Base-by-base conservation (phyloP, 1,140 invertebrate species). In the Camponotus floridanus region DNA sequence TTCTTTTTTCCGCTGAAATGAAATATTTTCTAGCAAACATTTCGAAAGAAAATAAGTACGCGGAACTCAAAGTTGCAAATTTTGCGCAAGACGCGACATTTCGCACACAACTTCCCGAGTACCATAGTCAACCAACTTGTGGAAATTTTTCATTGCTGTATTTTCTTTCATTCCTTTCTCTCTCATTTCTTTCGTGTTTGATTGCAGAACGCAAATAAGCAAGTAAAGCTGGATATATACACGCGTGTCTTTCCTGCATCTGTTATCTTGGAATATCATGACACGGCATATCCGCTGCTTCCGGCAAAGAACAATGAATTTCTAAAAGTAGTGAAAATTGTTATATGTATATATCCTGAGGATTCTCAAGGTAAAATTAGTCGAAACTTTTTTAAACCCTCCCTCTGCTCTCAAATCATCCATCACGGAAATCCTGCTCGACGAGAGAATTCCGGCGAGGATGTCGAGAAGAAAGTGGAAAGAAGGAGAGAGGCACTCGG, bases 141-240 rank as follows among this genome's bases (percentile, higher is more conserved):
- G 55, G n/a, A 64, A 61, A 83, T 83, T 62, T 83, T 74, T 83
- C 68, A 83, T 73, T 83, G 61, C 55, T 61, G 33, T 55, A 67
- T 33, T 18, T 51, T 13, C 26, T 15, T 48, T 4, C 11, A 6
- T 51, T 51, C 18, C 48, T 51, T 51, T 51, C 45, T 13, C 11
- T 48, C 15, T 48, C 15, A 51, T 51, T 51, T 51, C 15, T 51
- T 18, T 51, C 39, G 39, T 36, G 55, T 39, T 73, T 21, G 55
- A 51, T 68, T 83, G 61, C 51, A 81, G 51, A 55, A 55, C 21
- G 5, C 26, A 26, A 26, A 11, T 70, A 31, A 18, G 55, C 48
- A 4, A 26, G 26, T 15, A 48, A 45, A 48, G 3, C 6, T 8
- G 45, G 26, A 51, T 71, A 18, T 39, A 42, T 31, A 13, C 74